Conservation (phyloP, 2,113 vertebrate species). For the Hippocampus barbouri region DNA sequence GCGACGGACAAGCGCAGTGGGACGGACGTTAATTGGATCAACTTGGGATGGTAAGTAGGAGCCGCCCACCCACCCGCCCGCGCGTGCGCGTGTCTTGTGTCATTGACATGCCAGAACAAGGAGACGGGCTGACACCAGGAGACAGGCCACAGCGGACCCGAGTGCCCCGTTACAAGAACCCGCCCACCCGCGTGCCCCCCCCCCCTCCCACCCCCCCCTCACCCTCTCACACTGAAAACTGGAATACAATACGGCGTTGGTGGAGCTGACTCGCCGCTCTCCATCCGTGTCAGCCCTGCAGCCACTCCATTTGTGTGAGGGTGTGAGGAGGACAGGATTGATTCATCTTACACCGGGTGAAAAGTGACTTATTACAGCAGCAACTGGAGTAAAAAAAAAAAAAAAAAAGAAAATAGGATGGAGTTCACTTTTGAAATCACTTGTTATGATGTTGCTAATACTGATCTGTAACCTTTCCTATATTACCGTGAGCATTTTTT, state of each 20-base stretch:
- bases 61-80: slow-evolving; percentile 41
- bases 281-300: slow-evolving; percentile 41
- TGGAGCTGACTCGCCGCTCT: slow-evolving; percentile 53
- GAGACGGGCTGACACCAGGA: slow-evolving; percentile 75
- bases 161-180: slow-evolving; percentile 3
- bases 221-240: slow-evolving; percentile 24
- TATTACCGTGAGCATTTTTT: background rate
- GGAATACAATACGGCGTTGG: slow-evolving; percentile 63
- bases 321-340: background rate
- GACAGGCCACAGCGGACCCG: slow-evolving; percentile 63
- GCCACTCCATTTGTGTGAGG: slow-evolving; percentile 21
- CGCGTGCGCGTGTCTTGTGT: slow-evolving; percentile 54
- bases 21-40: slow-evolving; percentile 95
- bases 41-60: slow-evolving; percentile 83
- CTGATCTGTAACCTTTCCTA: background rate
- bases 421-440: background rate
- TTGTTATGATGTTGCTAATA: background rate
- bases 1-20: slow-evolving; percentile 84
- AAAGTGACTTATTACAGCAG: background rate
- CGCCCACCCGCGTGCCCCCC: slow-evolving; percentile 11
- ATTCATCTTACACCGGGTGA: background rate
- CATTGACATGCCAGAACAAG: slow-evolving; percentile 80
- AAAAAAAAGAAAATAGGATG: background rate
- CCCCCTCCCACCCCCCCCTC: slow-evolving; percentile 12
- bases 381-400: background rate